A percentile compares a stretch with the other conserved stretches of the same genome.
Evolutionary conservation across 2,797 vertebrate genomes (phyloP).

Genomic region (Enteromius thamalakanensis): DNA sequence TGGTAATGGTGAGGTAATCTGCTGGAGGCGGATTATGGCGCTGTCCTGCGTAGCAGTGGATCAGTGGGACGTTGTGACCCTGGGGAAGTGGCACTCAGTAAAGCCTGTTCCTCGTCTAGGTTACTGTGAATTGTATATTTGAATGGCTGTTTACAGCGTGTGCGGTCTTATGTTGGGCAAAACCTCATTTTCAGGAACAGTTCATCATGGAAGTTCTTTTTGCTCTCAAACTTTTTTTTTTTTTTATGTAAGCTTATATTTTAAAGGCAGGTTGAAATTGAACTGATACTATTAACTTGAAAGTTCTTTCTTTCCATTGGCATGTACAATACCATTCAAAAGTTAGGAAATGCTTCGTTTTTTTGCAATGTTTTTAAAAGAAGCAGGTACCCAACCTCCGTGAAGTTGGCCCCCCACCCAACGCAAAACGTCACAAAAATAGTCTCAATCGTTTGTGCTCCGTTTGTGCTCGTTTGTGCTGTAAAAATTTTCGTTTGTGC

Average conservation of each 20-base stretch:
- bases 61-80: constrained; percentile 32
- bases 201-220: not conserved
- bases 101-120: constrained; percentile 9
- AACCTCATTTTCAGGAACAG: not conserved
- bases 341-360: too few relatives aligned
- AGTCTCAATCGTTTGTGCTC: too few relatives aligned
- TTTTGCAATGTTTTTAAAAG: not conserved
- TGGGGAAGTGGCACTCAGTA: constrained; percentile 31
- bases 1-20: constrained; percentile 49
- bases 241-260: constrained; percentile 1
- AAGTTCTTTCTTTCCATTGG: too few relatives aligned
- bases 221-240: not conserved
- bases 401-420: too few relatives aligned
- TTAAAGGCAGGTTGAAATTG: not conserved
- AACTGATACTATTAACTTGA: too few relatives aligned
- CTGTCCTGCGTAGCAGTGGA: constrained; percentile 32
- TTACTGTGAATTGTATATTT: constrained; percentile 12
- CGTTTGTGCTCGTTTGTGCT: too few relatives aligned
- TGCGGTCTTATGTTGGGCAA: not conserved
- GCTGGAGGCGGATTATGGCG: constrained; percentile 43
- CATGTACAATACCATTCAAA: not conserved
- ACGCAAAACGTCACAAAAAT: too few relatives aligned
- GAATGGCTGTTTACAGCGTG: not conserved
- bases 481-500: too few relatives aligned
- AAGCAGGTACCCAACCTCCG: too few relatives aligned